Evolutionary conservation across 2,888 invertebrate genomes (phyloP).

Genomic region (Bellardia bayeri): DNA sequence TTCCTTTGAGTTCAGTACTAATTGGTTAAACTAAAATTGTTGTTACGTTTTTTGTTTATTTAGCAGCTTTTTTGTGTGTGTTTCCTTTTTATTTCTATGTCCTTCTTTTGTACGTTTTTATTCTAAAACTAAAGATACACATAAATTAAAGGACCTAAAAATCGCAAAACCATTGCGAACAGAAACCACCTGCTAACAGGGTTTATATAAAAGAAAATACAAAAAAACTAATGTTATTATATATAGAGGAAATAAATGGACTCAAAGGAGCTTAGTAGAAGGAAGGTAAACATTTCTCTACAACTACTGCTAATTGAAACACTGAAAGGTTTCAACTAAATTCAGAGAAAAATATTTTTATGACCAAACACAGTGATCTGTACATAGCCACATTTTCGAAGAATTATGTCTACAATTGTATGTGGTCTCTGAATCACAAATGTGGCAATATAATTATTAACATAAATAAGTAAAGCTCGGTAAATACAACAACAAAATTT

Average conservation of each 20-base stretch:
- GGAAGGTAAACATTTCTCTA: neutral
- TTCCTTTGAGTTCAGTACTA: conserved; percentile 62
- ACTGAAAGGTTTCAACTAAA: no score
- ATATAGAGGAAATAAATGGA: neutral
- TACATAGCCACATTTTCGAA: no score
- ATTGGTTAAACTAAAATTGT: conserved; percentile 55
- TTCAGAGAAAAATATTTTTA: no score
- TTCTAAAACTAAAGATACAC: neutral
- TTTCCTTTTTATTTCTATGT: neutral
- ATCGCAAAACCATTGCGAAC: neutral
- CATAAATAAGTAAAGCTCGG: no score
- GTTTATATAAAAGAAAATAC: neutral
- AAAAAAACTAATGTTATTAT: neutral
- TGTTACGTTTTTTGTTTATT: neutral
- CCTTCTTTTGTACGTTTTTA: neutral
- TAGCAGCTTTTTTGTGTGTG: neutral
- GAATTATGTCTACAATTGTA: no score
- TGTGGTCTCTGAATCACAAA: no score
- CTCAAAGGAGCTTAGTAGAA: neutral
- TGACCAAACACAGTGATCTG: no score
- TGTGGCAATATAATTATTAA: no score
- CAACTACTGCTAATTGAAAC: neutral
- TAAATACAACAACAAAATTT: no score
- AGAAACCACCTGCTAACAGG: conserved; percentile 41
- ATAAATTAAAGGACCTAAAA: neutral